Base-by-base conservation (phyloP, 2,888 invertebrate species). In the Rhodophaea formosa region DNA sequence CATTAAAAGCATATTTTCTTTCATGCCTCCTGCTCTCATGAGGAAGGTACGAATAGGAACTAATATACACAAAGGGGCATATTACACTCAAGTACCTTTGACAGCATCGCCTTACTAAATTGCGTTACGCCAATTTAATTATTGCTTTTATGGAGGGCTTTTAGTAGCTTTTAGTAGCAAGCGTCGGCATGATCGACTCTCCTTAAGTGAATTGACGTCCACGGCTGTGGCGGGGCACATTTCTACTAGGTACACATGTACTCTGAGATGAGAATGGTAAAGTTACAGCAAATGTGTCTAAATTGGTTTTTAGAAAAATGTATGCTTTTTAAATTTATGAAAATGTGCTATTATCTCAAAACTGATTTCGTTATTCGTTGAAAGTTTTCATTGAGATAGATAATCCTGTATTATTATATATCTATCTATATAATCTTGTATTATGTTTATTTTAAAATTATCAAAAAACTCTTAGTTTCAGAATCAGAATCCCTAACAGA, bases 61-160 rank as follows among this genome's bases (percentile, higher is more conserved):
- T 59, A 55, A 47, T 56, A 51, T 8, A 17, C 39, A 56, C 56
- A 56, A 56, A 56, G 56, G 47, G 32, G 23, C 39, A 56, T 56
- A 56, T 56, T 56, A 56, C 43, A 49, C 15, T 17, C 49, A 56
- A 56, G 56, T 75, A 83, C 81, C 82, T 84, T 82, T 74, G 71
- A 75, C 79, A 80, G 84, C 85, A 82, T 82, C 81, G 84, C 82
- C 86, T 82, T 86, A 80, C 81, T 81, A 88, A 91, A 91, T 91
- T 88, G 86, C 74, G 88, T 91, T 91, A 92, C 82, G 76, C 73
- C 81, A 91, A 92, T 91, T 86, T 88, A 90, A 92, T 91, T 91
- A 92, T 91, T 90, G 91, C 91, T 91, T 91, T 91, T 89, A 91
- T 88, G 88, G 88, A 91, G 86, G 82, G 91, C 91, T 92, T 91